A percentile compares a stretch with the other conserved stretches of the same genome.
These are phyloP conservation scores for Zeugodacus cucurbitae DNA, from an alignment of 1,140 invertebrate genomes.

Conservation along the genomic window DNA sequence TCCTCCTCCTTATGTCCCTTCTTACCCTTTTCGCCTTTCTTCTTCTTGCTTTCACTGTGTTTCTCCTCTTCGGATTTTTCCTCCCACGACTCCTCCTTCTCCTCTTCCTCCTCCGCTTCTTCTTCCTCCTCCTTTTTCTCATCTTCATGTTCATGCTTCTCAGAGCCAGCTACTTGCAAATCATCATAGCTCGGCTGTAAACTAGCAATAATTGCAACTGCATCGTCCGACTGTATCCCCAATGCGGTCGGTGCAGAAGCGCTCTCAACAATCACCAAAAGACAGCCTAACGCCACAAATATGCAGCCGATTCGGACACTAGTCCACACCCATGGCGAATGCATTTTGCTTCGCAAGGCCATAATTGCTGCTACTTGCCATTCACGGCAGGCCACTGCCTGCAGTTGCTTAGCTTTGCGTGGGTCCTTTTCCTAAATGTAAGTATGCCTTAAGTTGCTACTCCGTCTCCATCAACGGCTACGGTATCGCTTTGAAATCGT, in stretches of 20 bases:
- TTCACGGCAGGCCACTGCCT: neutral
- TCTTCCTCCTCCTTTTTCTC: slow-evolving; percentile 46
- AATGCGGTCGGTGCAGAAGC: neutral
- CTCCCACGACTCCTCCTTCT: slow-evolving; percentile 63
- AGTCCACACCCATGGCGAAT: neutral
- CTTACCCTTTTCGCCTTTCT: slow-evolving; percentile 71
- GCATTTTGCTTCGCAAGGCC: neutral
- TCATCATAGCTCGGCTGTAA: neutral
- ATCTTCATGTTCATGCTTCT: slow-evolving; percentile 13
- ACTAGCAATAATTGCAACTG: slow-evolving; percentile 20
- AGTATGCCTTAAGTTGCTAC: neutral
- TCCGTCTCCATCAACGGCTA: neutral
- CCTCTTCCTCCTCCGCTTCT: slow-evolving; percentile 53
- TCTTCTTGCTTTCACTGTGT: slow-evolving; percentile 70
- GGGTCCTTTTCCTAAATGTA: neutral
- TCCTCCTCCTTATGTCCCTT: slow-evolving; percentile 61
- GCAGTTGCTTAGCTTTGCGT: neutral
- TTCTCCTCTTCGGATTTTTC: slow-evolving; percentile 71
- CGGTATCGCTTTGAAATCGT: neutral
- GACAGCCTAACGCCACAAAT: neutral
- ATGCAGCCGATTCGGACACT: neutral
- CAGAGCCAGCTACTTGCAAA: neutral
- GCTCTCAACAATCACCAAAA: neutral
- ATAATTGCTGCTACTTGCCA: neutral
- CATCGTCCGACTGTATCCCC: neutral